Percentiles rank a stretch among this genome's conserved stretches.
Conservation (phyloP, 2,797 vertebrate genomes). For the Sebastes flavidus region DNA sequence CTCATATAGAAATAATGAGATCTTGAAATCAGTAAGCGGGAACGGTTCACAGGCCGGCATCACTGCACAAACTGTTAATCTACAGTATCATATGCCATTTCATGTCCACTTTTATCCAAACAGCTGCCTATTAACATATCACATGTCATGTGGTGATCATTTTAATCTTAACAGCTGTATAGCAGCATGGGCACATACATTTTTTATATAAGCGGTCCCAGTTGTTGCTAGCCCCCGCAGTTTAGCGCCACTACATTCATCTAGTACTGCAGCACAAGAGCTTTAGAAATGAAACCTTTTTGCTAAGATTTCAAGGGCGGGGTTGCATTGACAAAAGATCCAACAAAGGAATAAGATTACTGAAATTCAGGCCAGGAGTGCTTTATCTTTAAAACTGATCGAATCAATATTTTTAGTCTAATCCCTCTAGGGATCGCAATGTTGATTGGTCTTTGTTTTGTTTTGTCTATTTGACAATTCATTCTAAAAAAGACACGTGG, state of each 20-base stretch:
- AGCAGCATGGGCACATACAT: slow-evolving; percentile 23
- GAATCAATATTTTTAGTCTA: neutral
- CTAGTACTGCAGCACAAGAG: neutral
- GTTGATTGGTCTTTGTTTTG: too few relatives aligned
- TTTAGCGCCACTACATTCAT: neutral
- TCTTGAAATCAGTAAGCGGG: slow-evolving; percentile 15
- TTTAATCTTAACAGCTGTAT: slow-evolving; percentile 35
- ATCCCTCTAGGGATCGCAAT: too few relatives aligned
- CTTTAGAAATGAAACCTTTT: neutral
- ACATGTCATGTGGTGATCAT: slow-evolving; percentile 17
- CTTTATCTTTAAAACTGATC: neutral
- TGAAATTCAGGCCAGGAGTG: neutral
- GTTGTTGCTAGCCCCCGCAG: neutral
- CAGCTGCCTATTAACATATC: slow-evolving; percentile 23
- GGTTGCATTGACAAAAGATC: neutral
- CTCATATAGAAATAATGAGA: neutral
- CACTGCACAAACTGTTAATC: neutral
- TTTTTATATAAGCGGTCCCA: slow-evolving; percentile 1
- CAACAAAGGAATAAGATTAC: neutral
- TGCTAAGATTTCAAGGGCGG: neutral
- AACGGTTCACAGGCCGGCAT: neutral
- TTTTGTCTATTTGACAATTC: too few relatives aligned
- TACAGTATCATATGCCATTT: neutral
- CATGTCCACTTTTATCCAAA: slow-evolving; percentile 14
- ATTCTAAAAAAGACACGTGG: too few relatives aligned